Percentiles rank a stretch among this genome's conserved stretches.
These are phyloP conservation scores for Perca schrenkii DNA, from an alignment of 2,113 vertebrate genomes.

Conservation along the genomic window DNA sequence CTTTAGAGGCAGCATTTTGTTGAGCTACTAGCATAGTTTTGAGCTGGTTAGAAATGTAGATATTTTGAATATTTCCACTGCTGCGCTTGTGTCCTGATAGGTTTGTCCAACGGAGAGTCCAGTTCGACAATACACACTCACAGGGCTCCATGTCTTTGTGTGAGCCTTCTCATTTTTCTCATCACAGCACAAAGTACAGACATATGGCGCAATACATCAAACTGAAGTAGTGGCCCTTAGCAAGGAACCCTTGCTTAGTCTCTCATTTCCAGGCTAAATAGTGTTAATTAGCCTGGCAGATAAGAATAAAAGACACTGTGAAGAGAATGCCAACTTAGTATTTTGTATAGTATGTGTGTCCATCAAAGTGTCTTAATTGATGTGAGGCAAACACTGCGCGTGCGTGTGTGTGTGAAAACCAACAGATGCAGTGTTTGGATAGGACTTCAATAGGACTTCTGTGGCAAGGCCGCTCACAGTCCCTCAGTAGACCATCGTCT, in stretches of 20 bases:
- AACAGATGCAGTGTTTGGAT: slow-evolving; percentile 33
- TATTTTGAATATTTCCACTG: background rate
- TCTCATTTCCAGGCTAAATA: slow-evolving; percentile 16
- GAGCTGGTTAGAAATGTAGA: background rate
- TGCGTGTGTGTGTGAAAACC: background rate
- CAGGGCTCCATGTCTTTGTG: background rate
- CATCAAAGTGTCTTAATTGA: background rate
- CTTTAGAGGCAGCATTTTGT: background rate
- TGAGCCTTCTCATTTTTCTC: background rate
- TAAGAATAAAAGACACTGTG: slow-evolving; percentile 16
- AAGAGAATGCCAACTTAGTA: slow-evolving; percentile 15
- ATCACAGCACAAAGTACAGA: slow-evolving; percentile 20
- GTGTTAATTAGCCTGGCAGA: slow-evolving; percentile 35
- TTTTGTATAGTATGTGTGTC: slow-evolving; percentile 4
- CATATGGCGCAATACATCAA: slow-evolving; percentile 12
- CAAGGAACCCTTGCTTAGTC: slow-evolving; percentile 2
- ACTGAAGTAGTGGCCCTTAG: background rate
- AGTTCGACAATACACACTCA: background rate
- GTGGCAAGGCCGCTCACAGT: slow-evolving; percentile 10
- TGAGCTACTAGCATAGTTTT: background rate
- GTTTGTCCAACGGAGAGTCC: background rate
- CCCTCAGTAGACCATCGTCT: background rate
- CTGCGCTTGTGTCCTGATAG: background rate
- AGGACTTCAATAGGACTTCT: slow-evolving; percentile 25
- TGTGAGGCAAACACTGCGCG: background rate